Percentiles rank a stretch among this genome's conserved stretches.
These are phyloP conservation scores for Drosophila sproati DNA, from an alignment of 1,140 invertebrate genomes.

Conservation along the genomic window DNA sequence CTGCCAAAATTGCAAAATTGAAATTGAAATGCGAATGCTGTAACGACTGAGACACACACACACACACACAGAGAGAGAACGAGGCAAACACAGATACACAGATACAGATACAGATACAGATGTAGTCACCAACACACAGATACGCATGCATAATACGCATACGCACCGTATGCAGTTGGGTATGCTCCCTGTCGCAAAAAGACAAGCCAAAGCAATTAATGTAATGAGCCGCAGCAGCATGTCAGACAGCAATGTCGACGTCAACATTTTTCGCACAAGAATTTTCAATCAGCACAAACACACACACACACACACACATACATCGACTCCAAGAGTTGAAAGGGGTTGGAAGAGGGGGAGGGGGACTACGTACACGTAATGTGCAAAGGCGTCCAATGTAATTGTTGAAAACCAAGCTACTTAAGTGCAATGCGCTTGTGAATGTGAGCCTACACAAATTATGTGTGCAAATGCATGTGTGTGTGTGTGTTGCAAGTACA, in stretches of 20 bases:
- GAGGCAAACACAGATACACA: not conserved
- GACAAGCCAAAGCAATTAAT: slow-evolving; percentile 83
- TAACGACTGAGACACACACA: slow-evolving; percentile 39
- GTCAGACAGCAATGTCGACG: slow-evolving; percentile 74
- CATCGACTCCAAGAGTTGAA: not conserved
- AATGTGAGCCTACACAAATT: slow-evolving; percentile 4
- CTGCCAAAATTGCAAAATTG: slow-evolving; percentile 83
- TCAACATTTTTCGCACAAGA: slow-evolving; percentile 81
- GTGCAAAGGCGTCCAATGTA: slow-evolving; percentile 79
- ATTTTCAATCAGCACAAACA: slow-evolving; percentile 77
- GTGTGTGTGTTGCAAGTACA: slow-evolving; percentile 34
- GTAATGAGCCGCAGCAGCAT: slow-evolving; percentile 80
- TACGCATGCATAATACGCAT: slow-evolving; percentile 77
- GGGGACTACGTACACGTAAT: slow-evolving; percentile 39
- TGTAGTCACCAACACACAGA: slow-evolving; percentile 16
- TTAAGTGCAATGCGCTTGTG: slow-evolving; percentile 59
- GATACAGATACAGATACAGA: slow-evolving; percentile 1
- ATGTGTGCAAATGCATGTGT: not conserved
- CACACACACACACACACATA: slow-evolving; percentile 32
- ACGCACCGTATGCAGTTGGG: slow-evolving; percentile 66
- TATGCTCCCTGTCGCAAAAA: slow-evolving; percentile 72
- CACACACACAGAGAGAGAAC: slow-evolving; percentile 15
- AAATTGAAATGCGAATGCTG: slow-evolving; percentile 81
- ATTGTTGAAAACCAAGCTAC: slow-evolving; percentile 79
- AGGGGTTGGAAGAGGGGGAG: not conserved